phyloP scores from a whole-genome alignment of 2,888 invertebrate genomes.

The Synanthedon andrenaeformis region DNA sequence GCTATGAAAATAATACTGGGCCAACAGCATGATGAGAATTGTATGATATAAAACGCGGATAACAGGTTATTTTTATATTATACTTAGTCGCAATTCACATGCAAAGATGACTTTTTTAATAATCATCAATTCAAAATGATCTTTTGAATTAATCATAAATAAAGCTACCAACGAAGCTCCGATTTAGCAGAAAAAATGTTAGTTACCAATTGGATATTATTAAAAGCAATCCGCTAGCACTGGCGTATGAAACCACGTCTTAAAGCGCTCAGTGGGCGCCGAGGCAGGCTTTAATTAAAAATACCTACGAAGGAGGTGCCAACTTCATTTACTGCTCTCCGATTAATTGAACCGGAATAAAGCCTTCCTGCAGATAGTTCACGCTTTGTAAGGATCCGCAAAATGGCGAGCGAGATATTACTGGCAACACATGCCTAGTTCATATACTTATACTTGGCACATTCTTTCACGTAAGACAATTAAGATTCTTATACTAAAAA shows the following conservation, averaged over 20 bases:
- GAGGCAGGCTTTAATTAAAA: slow-evolving; percentile 39
- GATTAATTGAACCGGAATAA: slow-evolving; percentile 39
- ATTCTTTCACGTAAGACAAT: not conserved
- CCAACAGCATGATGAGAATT: too few species aligned
- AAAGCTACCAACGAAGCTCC: too few species aligned
- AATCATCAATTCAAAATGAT: too few species aligned
- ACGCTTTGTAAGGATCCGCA: not conserved
- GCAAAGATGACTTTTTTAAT: too few species aligned
- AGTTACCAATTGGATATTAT: too few species aligned
- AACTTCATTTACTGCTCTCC: slow-evolving; percentile 34
- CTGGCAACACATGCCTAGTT: not conserved
- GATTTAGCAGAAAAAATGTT: too few species aligned
- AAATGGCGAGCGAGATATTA: not conserved
- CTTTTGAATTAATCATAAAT: too few species aligned
- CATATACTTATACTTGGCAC: not conserved
- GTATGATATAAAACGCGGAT: too few species aligned
- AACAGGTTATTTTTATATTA: too few species aligned
- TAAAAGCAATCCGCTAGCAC: too few species aligned
- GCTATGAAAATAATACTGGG: too few species aligned
- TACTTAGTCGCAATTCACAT: too few species aligned
- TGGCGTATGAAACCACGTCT: slow-evolving; percentile 1
- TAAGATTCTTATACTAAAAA: not conserved
- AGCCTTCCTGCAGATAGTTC: not conserved
- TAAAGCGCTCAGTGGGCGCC: slow-evolving; percentile 18
- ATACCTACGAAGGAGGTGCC: slow-evolving; percentile 39